Evolutionary conservation across 2,888 invertebrate genomes (phyloP), one percentile per base, ranked within the genome.

Genomic region (Microctonus aethiopoides): DNA sequence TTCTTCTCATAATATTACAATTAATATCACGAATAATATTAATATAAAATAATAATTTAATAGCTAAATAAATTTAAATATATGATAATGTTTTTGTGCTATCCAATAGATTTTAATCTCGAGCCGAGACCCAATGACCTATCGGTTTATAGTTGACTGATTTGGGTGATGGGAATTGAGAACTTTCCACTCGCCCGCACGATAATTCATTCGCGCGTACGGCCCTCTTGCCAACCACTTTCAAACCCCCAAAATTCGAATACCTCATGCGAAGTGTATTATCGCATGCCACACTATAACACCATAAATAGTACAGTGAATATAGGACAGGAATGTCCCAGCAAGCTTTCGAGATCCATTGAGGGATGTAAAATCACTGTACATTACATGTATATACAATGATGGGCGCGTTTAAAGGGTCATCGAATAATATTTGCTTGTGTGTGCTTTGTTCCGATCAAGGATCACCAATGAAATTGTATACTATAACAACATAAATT

Each of bases 111-210:
- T 80, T 79, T 74, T 54, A 59, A 70, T 71, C 36, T 52, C 56
- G 41, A 46, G 68, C 22, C 59, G 32, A 34, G 24, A 66, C 36
- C 74, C 77, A 73, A 79, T 78, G 81, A 84, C 79, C 81, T 83
- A 84, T 83, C 80, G 81, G 80, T 84, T 85, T 84, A 82, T 81
- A 81, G 81, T 77, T 79, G 80, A 81, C 79, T 80, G 81, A 81
- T 78, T 78, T 79, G 80, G 80, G 81, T 84, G 83, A 85, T 85
- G 83, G 84, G 81, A 84, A 83, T 84, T 79, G 80, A 81, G 81
- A 84, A 84, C 79, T 84, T 83, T 83, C 80, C 80, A 78, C 78
- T 80, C 77, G 79, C 75, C 77, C 72, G 75, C 68, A 72, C 78
- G 81, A 84, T 83, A 81, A 83, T 83, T 83, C 80, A 82, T 81